These are phyloP conservation scores for Odontothrips loti DNA, from an alignment of 2,888 invertebrate genomes.

Conservation along the genomic window DNA sequence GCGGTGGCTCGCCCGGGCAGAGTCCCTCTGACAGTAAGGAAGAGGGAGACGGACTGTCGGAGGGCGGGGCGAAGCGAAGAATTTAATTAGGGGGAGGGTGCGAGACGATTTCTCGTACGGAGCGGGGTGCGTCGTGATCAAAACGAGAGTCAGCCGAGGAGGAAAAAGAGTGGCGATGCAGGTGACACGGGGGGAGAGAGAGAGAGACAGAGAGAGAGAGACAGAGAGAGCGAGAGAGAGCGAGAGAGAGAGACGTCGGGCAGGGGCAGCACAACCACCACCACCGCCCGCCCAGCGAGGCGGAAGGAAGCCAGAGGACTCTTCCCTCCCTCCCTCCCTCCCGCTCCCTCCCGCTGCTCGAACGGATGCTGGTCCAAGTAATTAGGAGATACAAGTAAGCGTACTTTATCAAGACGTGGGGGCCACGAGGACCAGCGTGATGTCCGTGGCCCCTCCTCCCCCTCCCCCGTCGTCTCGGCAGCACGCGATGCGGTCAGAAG, in stretches of 20 bases:
- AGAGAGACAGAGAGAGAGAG: slow-evolving; percentile 27
- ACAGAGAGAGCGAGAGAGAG: slow-evolving; percentile 27
- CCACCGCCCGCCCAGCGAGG: not conserved
- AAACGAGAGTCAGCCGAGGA: slow-evolving; percentile 37
- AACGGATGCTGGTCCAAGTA: slow-evolving; percentile 24
- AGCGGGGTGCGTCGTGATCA: not conserved
- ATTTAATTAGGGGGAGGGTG: too few species aligned
- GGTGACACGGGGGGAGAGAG: not conserved
- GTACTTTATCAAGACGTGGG: slow-evolving; percentile 19
- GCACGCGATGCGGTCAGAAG: not conserved
- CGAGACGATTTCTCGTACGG: too few species aligned
- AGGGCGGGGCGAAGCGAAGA: too few species aligned
- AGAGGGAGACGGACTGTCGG: not conserved
- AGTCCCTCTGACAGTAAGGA: too few species aligned
- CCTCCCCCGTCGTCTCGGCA: not conserved
- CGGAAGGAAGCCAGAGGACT: slow-evolving; percentile 2
- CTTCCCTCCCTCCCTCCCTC: not conserved
- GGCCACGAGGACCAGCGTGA: not conserved
- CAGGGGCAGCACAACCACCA: not conserved
- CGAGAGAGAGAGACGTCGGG: not conserved
- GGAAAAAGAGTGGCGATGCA: slow-evolving; percentile 28
- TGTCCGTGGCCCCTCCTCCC: not conserved
- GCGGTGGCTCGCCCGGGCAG: too few species aligned
- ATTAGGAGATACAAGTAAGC: slow-evolving; percentile 25
- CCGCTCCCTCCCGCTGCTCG: not conserved